Percentiles rank a stretch among this genome's conserved stretches.
phyloP scores from a whole-genome alignment of 2,888 invertebrate genomes.

The Spicauda simplicius region DNA sequence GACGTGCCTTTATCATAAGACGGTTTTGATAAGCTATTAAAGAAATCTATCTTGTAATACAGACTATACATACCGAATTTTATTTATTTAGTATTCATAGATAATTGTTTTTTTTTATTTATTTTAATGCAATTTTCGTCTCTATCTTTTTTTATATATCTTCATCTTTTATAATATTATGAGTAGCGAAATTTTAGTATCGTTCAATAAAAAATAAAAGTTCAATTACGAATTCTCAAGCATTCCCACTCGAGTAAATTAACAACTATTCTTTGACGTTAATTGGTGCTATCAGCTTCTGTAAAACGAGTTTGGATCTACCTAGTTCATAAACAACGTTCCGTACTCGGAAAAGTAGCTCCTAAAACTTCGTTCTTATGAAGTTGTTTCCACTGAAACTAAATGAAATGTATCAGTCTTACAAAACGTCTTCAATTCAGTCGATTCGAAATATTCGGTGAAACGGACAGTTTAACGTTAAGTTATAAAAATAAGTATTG shows the following conservation, averaged over 20 bases:
- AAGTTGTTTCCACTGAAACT: slow-evolving; percentile 54
- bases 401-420: slow-evolving; percentile 51
- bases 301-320: slow-evolving; percentile 68
- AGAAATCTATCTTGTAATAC: not conserved
- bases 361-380: slow-evolving; percentile 51
- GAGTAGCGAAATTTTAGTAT: too few relatives aligned
- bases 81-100: not conserved
- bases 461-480: slow-evolving; percentile 42
- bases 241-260: slow-evolving; percentile 42
- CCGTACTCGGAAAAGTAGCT: slow-evolving; percentile 48
- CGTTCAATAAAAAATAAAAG: too few relatives aligned
- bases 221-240: not conserved
- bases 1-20: not conserved
- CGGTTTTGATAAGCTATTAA: not conserved
- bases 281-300: slow-evolving; percentile 72
- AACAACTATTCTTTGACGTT: slow-evolving; percentile 58
- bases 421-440: slow-evolving; percentile 69
- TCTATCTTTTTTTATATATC: too few relatives aligned
- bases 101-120: not conserved
- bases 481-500: slow-evolving; percentile 19
- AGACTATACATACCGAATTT: not conserved
- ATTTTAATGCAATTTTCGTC: not conserved
- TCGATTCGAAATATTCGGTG: slow-evolving; percentile 55
- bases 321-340: slow-evolving; percentile 43
- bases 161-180: too few relatives aligned